These are phyloP conservation scores for Eonycteris spelaea DNA, from an alignment of 2,113 vertebrate species.

Conservation along the genomic window DNA sequence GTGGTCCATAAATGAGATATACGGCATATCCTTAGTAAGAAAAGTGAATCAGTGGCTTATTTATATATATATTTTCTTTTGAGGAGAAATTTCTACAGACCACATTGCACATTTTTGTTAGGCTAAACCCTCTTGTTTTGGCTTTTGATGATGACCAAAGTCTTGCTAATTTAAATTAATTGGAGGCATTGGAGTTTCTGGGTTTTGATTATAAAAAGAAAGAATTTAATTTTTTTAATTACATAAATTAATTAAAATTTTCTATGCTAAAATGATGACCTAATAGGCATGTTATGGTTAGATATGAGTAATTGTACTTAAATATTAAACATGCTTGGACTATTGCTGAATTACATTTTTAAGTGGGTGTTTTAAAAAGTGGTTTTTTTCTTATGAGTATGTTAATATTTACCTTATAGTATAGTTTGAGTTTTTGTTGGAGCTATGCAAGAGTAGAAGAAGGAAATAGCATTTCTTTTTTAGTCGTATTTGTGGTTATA, in stretches of 20 bases:
- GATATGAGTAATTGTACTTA: not conserved
- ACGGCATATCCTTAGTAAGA: not conserved
- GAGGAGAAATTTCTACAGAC: not conserved
- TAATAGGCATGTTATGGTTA: constrained; percentile 5
- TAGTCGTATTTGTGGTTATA: not conserved
- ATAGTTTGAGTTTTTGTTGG: not conserved
- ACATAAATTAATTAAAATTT: constrained; percentile 8
- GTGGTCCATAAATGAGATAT: not conserved
- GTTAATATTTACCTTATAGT: not conserved
- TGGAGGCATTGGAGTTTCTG: not conserved
- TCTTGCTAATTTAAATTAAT: constrained; percentile 16
- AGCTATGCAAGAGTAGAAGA: not conserved
- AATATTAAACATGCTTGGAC: not conserved
- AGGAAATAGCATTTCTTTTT: not conserved
- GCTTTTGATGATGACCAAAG: constrained; percentile 21
- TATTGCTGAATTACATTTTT: not conserved
- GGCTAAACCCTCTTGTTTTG: not conserved
- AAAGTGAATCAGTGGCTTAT: not conserved
- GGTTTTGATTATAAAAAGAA: constrained; percentile 40
- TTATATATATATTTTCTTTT: not conserved
- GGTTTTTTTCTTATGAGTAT: not conserved
- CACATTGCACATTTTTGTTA: not conserved
- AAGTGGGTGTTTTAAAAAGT: not conserved
- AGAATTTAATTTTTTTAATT: constrained; percentile 48
- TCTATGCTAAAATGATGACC: not conserved